A percentile compares a stretch with the other conserved stretches of the same genome.
Evolutionary conservation across 2,113 vertebrate genomes (phyloP).

Genomic region (Eurypyga helias): DNA sequence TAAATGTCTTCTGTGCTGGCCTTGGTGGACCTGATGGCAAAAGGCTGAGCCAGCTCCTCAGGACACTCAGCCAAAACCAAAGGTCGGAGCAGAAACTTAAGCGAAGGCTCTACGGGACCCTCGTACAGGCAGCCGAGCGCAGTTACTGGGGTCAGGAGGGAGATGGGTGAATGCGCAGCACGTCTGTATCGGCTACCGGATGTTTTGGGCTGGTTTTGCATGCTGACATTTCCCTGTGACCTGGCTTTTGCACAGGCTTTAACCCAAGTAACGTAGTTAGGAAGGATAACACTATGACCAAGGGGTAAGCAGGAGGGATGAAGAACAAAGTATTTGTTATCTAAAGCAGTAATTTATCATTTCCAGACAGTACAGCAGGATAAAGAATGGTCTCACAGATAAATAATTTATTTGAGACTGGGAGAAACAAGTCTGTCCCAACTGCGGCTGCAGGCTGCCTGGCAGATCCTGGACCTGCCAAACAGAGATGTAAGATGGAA

Average conservation of each 20-base stretch:
- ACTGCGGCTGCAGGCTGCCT: neutral
- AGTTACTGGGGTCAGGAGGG: neutral
- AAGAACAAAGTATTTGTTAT: constrained; percentile 9
- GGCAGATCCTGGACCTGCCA: neutral
- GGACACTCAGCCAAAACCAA: neutral
- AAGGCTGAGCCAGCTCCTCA: neutral
- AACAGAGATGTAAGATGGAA: neutral
- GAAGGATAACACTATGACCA: neutral
- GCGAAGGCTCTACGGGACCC: neutral
- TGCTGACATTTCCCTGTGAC: neutral
- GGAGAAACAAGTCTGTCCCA: neutral
- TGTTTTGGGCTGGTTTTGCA: neutral
- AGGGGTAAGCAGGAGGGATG: neutral
- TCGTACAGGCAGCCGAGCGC: neutral
- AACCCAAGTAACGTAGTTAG: neutral
- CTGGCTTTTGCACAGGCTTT: neutral
- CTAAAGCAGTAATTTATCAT: constrained; percentile 24
- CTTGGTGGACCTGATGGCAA: neutral
- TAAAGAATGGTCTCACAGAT: constrained; percentile 17
- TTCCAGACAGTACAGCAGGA: constrained; percentile 1
- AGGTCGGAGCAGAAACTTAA: neutral
- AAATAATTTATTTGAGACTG: constrained; percentile 10
- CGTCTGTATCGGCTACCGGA: neutral
- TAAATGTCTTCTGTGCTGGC: neutral
- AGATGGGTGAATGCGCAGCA: neutral